Evolutionary conservation across 2,113 vertebrate species (phyloP).

Genomic region (Coryphaenoides rupestris): DNA sequence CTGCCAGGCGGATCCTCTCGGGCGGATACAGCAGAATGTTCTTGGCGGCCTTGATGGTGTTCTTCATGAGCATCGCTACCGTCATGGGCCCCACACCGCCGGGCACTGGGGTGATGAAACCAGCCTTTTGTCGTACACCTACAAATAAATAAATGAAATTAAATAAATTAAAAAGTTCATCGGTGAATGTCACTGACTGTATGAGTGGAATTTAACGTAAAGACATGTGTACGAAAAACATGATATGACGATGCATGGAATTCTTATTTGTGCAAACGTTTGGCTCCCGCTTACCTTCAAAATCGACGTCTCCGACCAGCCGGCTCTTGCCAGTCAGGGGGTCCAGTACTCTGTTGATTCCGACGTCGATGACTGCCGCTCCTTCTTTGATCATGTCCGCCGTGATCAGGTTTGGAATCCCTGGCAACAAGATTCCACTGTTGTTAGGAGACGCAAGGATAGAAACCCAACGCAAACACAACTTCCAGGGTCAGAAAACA

Average conservation of each 20-base stretch:
- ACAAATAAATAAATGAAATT: background rate
- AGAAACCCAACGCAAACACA: background rate
- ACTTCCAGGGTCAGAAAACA: background rate
- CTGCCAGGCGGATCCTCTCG: constrained; percentile 75
- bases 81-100: constrained; percentile 98
- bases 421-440: constrained; percentile 55
- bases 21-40: constrained; percentile 74
- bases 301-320: constrained; percentile 95
- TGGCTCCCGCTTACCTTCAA: constrained; percentile 79
- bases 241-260: no score
- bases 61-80: constrained; percentile 98
- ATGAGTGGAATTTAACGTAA: no score
- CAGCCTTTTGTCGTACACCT: constrained; percentile 91
- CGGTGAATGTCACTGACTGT: no score
- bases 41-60: constrained; percentile 90
- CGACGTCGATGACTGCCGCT: constrained; percentile 90
- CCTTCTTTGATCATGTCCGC: constrained; percentile 98
- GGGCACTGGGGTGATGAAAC: constrained; percentile 93
- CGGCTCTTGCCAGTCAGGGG: constrained; percentile 81
- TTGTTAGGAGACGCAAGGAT: background rate
- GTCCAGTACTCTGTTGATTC: constrained; percentile 89
- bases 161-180: no score
- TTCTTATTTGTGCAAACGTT: background rate
- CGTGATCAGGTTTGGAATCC: constrained; percentile 95
- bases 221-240: no score